Percentiles rank a stretch among this genome's conserved stretches.
phyloP scores from a whole-genome alignment of 2,888 invertebrate genomes.

The Drosophila borborema region DNA sequence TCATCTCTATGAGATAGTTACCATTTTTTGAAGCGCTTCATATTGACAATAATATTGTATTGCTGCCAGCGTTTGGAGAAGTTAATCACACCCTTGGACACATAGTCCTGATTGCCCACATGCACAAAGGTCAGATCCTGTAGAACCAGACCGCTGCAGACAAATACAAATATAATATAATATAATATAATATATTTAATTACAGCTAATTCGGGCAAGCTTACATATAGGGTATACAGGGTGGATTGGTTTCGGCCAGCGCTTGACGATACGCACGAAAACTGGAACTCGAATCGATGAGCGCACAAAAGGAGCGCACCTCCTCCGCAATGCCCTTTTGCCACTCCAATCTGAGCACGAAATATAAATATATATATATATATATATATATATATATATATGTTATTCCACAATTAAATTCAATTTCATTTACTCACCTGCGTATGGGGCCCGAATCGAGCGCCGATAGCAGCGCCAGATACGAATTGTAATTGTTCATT shows the following conservation, averaged over 20 bases:
- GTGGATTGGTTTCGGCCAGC: constrained; percentile 96
- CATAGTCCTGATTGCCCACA: constrained; percentile 96
- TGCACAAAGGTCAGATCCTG: constrained; percentile 99
- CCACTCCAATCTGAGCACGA: constrained; percentile 91
- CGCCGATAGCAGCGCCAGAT: constrained; percentile 97
- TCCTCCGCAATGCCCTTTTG: constrained; percentile 96
- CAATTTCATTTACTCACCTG: constrained; percentile 69
- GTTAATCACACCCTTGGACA: constrained; percentile 95
- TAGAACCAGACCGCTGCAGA: constrained; percentile 94
- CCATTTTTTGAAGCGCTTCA: constrained; percentile 99
- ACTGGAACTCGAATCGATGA: constrained; percentile 99
- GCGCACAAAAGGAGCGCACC: constrained; percentile 96
- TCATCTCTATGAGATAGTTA: constrained; percentile 85
- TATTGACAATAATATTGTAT: constrained; percentile 98
- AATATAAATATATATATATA: neutral
- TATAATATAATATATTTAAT: neutral
- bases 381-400: neutral
- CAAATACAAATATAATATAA: neutral
- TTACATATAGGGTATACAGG: constrained; percentile 99
- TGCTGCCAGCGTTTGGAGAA: constrained; percentile 99
- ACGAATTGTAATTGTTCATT: constrained; percentile 99
- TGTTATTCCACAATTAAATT: no score
- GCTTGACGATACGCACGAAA: constrained; percentile 98
- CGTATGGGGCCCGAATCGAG: constrained; percentile 97
- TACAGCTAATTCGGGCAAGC: constrained; percentile 70